phyloP scores from a whole-genome alignment of 2,888 invertebrate species.

The Tenthredo mesomela region DNA sequence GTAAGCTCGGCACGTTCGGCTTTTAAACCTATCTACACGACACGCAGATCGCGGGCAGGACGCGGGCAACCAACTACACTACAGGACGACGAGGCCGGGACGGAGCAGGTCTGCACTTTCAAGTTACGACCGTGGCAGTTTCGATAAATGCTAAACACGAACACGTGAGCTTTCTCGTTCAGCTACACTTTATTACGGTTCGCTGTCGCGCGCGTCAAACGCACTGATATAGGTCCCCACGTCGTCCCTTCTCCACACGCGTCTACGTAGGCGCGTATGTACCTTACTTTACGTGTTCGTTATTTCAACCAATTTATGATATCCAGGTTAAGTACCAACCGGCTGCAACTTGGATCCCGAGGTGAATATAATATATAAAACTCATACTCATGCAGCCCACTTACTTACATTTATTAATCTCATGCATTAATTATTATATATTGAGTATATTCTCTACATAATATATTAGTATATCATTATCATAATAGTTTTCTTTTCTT shows the following conservation, averaged over 20 bases:
- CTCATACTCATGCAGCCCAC: neutral
- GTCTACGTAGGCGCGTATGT: constrained; percentile 16
- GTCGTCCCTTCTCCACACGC: constrained; percentile 43
- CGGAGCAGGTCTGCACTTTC: constrained; percentile 70
- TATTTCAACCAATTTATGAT: constrained; percentile 43
- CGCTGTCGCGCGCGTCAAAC: constrained; percentile 57
- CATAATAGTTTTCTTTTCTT: neutral
- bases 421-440: neutral
- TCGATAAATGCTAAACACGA: constrained; percentile 77
- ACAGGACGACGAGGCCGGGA: constrained; percentile 39
- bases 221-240: constrained; percentile 52
- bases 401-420: constrained; percentile 19
- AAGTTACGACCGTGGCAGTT: constrained; percentile 76
- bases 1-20: constrained; percentile 76
- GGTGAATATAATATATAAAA: neutral
- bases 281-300: constrained; percentile 39
- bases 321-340: constrained; percentile 17
- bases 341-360: neutral
- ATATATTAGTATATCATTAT: neutral
- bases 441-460: no score
- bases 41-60: constrained; percentile 66
- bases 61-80: constrained; percentile 35
- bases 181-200: constrained; percentile 72
- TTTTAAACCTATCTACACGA: constrained; percentile 77
- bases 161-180: constrained; percentile 77